Conservation (phyloP, 2,888 invertebrate genomes). For the Zhuqinia jingwanae region DNA sequence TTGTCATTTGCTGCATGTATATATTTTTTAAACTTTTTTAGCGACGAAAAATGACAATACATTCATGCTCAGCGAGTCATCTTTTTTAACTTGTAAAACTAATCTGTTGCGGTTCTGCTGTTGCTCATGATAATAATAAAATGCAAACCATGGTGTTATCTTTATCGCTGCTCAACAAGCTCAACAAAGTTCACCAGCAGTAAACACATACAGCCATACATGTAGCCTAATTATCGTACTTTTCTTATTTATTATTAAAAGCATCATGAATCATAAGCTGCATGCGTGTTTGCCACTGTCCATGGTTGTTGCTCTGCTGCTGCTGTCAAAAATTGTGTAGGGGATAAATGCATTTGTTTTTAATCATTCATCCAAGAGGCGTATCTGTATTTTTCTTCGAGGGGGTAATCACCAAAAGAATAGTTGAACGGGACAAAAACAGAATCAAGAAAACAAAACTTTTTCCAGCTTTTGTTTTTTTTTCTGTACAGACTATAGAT, state of each 20-base stretch:
- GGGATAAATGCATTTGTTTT: neutral
- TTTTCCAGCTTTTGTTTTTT: neutral
- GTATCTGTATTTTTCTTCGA: constrained; percentile 12
- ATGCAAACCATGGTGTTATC: neutral
- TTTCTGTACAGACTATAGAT: too few species aligned
- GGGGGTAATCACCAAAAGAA: constrained; percentile 1
- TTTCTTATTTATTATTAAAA: too few species aligned
- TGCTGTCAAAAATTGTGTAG: too few species aligned
- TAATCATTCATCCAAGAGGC: constrained; percentile 29
- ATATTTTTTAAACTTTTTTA: neutral
- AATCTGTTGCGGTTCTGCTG: neutral
- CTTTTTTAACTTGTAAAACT: neutral
- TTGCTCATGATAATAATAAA: neutral
- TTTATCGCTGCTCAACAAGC: neutral
- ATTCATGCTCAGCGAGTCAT: too few species aligned
- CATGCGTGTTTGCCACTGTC: neutral
- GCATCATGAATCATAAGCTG: too few species aligned
- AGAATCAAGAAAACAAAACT: neutral
- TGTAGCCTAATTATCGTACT: too few species aligned
- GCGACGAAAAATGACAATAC: neutral
- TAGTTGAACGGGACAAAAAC: neutral
- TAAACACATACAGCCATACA: too few species aligned
- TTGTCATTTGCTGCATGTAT: too few species aligned
- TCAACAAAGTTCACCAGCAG: neutral
- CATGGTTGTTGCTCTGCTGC: too few species aligned